Evolutionary conservation across 2,113 vertebrate species (phyloP).

Genomic region (Calyptomena viridis): DNA sequence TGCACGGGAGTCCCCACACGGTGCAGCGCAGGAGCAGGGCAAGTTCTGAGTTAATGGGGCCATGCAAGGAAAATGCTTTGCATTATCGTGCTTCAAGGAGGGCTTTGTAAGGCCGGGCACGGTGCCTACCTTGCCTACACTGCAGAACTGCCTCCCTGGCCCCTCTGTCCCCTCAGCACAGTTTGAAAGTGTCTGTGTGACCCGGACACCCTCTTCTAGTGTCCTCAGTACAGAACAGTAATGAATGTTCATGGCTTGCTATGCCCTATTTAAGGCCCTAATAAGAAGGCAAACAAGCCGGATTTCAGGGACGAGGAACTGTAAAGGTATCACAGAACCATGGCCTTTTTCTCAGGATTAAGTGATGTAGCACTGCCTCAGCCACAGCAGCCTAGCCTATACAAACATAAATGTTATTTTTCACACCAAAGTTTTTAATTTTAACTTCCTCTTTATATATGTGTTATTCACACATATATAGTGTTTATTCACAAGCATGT

Average conservation of each 20-base stretch:
- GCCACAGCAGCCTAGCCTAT: not conserved
- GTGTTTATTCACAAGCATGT: conserved; percentile 25
- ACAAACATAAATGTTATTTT: conserved; percentile 6
- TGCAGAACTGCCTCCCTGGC: not conserved
- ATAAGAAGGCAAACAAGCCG: not conserved
- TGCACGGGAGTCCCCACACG: not conserved
- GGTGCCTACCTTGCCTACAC: not conserved
- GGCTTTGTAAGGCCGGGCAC: fast-evolving
- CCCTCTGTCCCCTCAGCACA: not conserved
- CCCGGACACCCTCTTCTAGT: not conserved
- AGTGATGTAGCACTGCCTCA: not conserved
- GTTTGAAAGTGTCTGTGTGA: not conserved
- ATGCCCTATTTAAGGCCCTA: not conserved
- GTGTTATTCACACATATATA: not conserved
- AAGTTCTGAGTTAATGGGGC: not conserved
- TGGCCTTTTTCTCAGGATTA: not conserved
- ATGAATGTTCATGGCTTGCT: not conserved
- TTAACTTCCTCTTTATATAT: conserved; percentile 5
- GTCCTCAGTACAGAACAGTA: not conserved
- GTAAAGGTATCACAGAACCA: not conserved
- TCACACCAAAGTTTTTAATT: not conserved
- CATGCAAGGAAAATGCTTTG: not conserved
- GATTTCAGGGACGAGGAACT: not conserved
- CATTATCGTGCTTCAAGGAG: fast-evolving
- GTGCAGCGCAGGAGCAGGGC: not conserved